Evolutionary conservation across 1,140 invertebrate genomes (phyloP), one percentile per base, ranked within the genome.

Genomic region (Brachionus calyciflorus): DNA sequence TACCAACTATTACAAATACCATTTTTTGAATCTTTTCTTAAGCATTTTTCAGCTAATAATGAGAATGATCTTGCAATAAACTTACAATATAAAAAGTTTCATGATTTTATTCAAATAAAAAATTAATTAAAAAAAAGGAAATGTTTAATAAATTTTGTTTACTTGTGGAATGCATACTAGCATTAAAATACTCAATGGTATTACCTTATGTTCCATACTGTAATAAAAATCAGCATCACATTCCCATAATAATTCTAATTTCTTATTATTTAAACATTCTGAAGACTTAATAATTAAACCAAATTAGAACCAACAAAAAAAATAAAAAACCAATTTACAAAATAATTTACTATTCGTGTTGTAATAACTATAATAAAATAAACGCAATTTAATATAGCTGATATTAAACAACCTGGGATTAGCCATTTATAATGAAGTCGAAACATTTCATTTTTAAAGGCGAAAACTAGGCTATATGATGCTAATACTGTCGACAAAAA

Each of bases 121-220:
- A n/a, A 19, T n/a, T n/a, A n/a, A n/a, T n/a, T n/a, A n/a, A n/a
- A n/a, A n/a, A n/a, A n/a, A n/a, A n/a, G n/a, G n/a, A n/a, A n/a
- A n/a, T n/a, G n/a, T n/a, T n/a, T n/a, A n/a, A n/a, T n/a, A n/a
- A n/a, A n/a, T n/a, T n/a, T n/a, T n/a, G n/a, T n/a, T 44, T 24
- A 65, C 60, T 26, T 65, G 60, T 12, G 60, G 60, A n/a, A 65
- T 21, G 14, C 60, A 65, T 9, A 65, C 60, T 4, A 65, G 33
- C 60, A 65, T 65, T 65, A 65, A 21, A 65, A 65, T 65, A 41
- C 33, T 65, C 37, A 65, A 41, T 17, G 60, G 60, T 24, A 41
- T 65, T 9, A 65, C 9, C 24, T 65, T 65, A 65, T 65, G 33
- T 10, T 65, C 60, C 60, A 65, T 65, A 65, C 24, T 65, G n/a